Base-by-base conservation (phyloP, 2,113 vertebrate species). In the Nanorana parkeri region DNA sequence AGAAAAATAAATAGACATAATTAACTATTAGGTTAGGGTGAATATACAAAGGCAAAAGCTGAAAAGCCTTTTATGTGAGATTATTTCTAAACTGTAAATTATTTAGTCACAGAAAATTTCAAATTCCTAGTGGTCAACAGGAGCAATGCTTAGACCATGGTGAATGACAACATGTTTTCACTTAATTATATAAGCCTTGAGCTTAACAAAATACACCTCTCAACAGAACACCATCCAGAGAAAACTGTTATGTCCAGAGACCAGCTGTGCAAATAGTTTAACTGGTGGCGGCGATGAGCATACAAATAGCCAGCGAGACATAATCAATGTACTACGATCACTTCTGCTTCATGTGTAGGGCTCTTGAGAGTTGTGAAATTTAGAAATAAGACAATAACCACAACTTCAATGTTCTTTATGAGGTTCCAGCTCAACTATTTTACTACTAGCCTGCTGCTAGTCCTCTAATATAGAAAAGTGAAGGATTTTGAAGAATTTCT, bases 201-300 rank as follows among this genome's bases (percentile, higher is more conserved):
- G 67, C 89, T 87, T 89, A 83, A 88, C 88, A 93, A 93, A 94
- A 95, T 92, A 94, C 94, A 94, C 93, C 91, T 89, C 87, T 86
- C 90, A 91, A 88, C 85, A 89, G 60, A 85, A 89, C 88, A 89
- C 56, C 86, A 76, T 77, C 65, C 84, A 87, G 88, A 88, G 64
- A 90, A 90, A 87, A 89, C 88, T 80, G 79, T 83, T 84, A 86
- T 79, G 86, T 74, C 78, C 84, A 63, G 78, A 16, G 60, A 86
- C 88, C 91, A 90, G 90, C 90, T 91, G 91, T 87, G 84, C 81
- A 90, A 91, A 91, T 73, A 88, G 60, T 85, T 89, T 85, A 90
- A 87, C 90, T 90, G 88, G 68, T 29, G 85, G 78, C 84, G 85
- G 78, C 84, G 82, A 85, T 52, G 68, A 78, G 65, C 26, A 72